Evolutionary conservation across 2,797 vertebrate species (phyloP).

Genomic region (Phoeniculus purpureus): DNA sequence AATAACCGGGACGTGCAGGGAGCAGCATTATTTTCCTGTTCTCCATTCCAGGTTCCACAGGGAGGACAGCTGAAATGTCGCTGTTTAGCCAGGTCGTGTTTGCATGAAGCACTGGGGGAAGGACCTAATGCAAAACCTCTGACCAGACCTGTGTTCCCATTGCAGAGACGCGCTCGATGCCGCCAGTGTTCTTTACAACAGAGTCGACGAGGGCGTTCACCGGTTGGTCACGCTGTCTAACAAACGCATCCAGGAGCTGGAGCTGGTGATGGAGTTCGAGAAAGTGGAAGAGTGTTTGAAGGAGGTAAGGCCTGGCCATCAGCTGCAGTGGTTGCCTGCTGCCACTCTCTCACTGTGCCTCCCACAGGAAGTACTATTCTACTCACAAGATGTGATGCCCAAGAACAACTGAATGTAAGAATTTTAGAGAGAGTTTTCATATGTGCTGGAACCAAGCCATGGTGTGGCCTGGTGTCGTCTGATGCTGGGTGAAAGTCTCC

Average conservation of each 20-base stretch:
- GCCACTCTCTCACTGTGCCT: neutral
- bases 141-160: neutral
- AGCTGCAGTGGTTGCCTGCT: neutral
- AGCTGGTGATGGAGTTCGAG: constrained; percentile 84
- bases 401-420: neutral
- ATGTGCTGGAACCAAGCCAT: neutral
- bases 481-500: neutral
- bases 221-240: constrained; percentile 89
- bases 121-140: neutral
- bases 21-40: neutral
- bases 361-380: neutral
- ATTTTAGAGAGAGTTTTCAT: neutral
- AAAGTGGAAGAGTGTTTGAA: constrained; percentile 81
- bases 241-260: constrained; percentile 83
- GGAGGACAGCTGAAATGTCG: neutral
- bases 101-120: neutral
- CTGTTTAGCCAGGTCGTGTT: neutral
- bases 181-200: constrained; percentile 82
- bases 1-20: neutral
- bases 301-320: constrained; percentile 78
- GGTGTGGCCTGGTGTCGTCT: neutral
- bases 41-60: accelerated
- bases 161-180: constrained; percentile 81
- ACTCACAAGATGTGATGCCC: neutral
- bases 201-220: constrained; percentile 91